Percentiles rank a stretch among this genome's conserved stretches.
phyloP scores from a whole-genome alignment of 2,888 invertebrate genomes.

The Balanococcus diminutus region DNA sequence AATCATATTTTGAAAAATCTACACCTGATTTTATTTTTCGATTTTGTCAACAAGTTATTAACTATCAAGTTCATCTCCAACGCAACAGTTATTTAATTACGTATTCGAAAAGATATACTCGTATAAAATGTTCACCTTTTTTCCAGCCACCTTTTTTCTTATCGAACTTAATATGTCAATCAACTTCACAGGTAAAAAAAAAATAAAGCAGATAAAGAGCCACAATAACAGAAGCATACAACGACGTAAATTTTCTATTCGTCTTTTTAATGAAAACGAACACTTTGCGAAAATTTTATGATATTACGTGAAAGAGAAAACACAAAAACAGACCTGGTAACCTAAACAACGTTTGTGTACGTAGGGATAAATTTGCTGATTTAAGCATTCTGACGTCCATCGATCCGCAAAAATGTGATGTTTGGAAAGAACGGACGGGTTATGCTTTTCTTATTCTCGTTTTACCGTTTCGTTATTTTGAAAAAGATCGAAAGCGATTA shows the following conservation, averaged over 20 bases:
- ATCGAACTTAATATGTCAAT: neutral
- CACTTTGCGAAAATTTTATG: neutral
- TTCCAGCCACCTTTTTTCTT: neutral
- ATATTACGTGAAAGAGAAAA: slow-evolving; percentile 20
- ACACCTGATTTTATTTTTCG: no score
- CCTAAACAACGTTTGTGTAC: slow-evolving; percentile 10
- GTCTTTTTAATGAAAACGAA: neutral
- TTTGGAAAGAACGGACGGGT: neutral
- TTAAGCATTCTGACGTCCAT: slow-evolving; percentile 39
- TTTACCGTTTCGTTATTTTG: neutral
- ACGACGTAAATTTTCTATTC: neutral
- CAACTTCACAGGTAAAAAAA: neutral
- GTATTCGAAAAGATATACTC: neutral
- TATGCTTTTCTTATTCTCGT: neutral
- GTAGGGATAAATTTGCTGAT: slow-evolving; percentile 16
- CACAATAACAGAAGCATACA: neutral
- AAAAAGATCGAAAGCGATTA: neutral
- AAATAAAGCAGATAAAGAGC: neutral
- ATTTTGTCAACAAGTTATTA: neutral
- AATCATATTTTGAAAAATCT: no score
- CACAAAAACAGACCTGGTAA: slow-evolving; percentile 23
- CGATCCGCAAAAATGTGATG: slow-evolving; percentile 30
- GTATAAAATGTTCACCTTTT: neutral
- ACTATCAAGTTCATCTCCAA: neutral
- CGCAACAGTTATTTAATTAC: neutral